A percentile compares a stretch with the other conserved stretches of the same genome.
Evolutionary conservation across 1,140 invertebrate genomes (phyloP).

Genomic region (Brachionus manjavacas): DNA sequence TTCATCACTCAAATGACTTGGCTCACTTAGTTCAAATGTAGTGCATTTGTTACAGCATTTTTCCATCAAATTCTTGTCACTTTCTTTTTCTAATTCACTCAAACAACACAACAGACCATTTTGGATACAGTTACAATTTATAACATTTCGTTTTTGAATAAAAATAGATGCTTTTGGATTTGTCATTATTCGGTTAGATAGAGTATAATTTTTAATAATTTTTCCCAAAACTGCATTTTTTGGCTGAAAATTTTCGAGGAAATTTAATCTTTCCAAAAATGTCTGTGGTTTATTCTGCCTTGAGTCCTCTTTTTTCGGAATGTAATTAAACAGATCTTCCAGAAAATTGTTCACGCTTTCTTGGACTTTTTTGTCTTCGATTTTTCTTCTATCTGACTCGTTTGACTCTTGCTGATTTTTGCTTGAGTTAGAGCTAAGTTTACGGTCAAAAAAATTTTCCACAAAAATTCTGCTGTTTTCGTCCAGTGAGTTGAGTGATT

Average conservation of each 20-base stretch:
- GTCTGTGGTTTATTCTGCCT: neutral
- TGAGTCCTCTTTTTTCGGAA: neutral
- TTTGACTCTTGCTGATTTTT: neutral
- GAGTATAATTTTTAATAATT: neutral
- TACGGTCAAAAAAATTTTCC: slow-evolving; percentile 19
- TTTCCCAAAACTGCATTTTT: neutral
- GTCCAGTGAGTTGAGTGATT: neutral
- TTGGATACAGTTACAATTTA: neutral
- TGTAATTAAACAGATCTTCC: slow-evolving; percentile 6
- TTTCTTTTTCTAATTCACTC: neutral
- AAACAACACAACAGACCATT: neutral
- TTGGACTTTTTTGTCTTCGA: neutral
- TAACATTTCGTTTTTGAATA: neutral
- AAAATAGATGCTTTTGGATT: neutral
- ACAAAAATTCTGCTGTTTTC: neutral
- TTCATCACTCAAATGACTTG: neutral
- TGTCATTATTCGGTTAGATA: neutral
- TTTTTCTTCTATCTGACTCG: neutral
- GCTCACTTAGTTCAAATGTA: neutral
- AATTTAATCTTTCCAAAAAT: neutral
- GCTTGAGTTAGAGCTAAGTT: neutral
- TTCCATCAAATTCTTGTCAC: neutral
- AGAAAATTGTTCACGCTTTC: neutral
- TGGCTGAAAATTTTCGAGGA: neutral
- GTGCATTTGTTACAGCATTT: neutral